phyloP scores from a whole-genome alignment of 2,888 invertebrate genomes.

The Muscina levida region DNA sequence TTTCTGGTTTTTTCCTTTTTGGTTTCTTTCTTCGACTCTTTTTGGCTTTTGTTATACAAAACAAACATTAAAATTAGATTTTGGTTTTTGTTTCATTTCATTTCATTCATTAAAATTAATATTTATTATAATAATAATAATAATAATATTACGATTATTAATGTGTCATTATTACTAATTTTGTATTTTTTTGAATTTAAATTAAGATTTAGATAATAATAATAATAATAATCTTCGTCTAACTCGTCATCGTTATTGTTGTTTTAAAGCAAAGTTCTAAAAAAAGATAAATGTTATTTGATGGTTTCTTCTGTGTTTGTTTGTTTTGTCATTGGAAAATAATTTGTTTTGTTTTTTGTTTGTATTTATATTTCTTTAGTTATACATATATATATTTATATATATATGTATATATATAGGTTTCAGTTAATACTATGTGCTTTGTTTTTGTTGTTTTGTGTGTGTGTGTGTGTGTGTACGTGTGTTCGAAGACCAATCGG shows the following conservation, averaged over 20 bases:
- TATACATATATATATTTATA: too few species aligned
- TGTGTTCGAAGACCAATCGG: constrained; percentile 24
- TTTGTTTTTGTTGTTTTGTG: background rate
- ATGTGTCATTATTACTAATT: too few species aligned
- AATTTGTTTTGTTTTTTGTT: constrained; percentile 33
- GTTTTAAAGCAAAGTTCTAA: constrained; percentile 45
- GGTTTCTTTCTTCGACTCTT: too few species aligned
- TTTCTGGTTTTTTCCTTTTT: too few species aligned
- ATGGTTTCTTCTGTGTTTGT: constrained; percentile 4
- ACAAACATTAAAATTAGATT: constrained; percentile 60
- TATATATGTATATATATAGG: too few species aligned
- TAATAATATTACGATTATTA: too few species aligned
- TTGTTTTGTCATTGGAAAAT: constrained; percentile 39
- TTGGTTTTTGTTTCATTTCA: constrained; percentile 45
- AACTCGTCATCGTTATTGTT: constrained; percentile 15
- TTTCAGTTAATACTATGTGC: too few species aligned
- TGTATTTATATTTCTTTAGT: background rate
- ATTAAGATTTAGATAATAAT: constrained; percentile 18
- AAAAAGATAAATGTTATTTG: constrained; percentile 29
- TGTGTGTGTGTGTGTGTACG: background rate
- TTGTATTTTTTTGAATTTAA: too few species aligned
- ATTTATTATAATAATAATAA: too few species aligned
- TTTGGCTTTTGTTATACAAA: constrained; percentile 49
- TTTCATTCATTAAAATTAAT: constrained; percentile 26
- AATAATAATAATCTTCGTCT: background rate